Conservation (phyloP, 92 coral and sea anemone species). For the Porites cylindrica region DNA sequence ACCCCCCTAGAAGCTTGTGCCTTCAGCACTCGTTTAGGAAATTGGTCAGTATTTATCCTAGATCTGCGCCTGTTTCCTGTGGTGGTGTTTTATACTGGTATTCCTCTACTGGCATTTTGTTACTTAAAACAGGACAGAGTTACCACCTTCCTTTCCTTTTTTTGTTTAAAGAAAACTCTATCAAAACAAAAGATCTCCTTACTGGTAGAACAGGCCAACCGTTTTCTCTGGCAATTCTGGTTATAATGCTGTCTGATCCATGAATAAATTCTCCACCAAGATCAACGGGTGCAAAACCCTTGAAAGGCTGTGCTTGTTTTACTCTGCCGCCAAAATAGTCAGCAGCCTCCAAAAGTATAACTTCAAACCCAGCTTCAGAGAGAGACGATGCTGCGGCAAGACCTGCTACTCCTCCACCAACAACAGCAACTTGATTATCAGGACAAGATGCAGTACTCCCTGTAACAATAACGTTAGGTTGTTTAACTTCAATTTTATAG, state of each 20-base stretch:
- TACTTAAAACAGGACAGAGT: too few relatives aligned
- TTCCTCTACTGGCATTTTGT: too few relatives aligned
- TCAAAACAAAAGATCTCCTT: background rate
- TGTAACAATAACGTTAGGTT: background rate
- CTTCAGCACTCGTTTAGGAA: too few relatives aligned
- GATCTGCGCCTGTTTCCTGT: too few relatives aligned
- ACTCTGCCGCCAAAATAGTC: conserved; percentile 95
- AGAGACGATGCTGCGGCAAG: conserved; percentile 82
- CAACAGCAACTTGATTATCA: conserved; percentile 70
- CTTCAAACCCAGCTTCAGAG: conserved; percentile 80
- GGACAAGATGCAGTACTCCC: conserved; percentile 18
- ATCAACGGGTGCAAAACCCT: conserved; percentile 93
- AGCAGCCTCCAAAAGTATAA: conserved; percentile 87
- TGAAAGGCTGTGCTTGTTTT: conserved; percentile 72
- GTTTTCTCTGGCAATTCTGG: conserved; percentile 73
- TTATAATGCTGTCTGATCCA: conserved; percentile 80
- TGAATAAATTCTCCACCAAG: conserved; percentile 96
- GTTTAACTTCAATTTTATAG: too few relatives aligned
- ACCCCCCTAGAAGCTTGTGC: too few relatives aligned
- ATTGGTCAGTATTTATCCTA: too few relatives aligned
- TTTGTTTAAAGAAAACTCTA: background rate
- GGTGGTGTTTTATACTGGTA: too few relatives aligned
- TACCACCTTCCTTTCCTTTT: too few relatives aligned
- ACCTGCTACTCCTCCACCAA: conserved; percentile 96
- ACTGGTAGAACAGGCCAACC: conserved; percentile 72